Conservation (phyloP, 2,797 vertebrate species). For the Neoniphon sammara region DNA sequence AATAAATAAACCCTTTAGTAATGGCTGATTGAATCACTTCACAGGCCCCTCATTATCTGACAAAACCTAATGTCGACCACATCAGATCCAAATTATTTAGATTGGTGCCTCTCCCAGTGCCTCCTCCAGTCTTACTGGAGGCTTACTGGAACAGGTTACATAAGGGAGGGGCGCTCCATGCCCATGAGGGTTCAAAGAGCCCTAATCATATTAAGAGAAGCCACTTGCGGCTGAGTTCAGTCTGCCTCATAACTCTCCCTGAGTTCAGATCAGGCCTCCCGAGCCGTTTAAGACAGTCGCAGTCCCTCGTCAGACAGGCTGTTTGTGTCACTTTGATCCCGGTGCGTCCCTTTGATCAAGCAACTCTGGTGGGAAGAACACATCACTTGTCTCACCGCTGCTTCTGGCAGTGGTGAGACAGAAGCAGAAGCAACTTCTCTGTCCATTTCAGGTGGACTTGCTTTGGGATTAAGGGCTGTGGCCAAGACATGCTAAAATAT, state of each 20-base stretch:
- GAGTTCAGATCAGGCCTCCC: constrained; percentile 65
- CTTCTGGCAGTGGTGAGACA: constrained; percentile 28
- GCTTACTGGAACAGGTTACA: constrained; percentile 33
- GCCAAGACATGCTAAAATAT: constrained; percentile 24
- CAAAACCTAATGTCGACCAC: not conserved
- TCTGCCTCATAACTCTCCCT: constrained; percentile 62
- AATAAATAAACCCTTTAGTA: not conserved
- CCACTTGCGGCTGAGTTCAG: constrained; percentile 63
- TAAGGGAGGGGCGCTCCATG: constrained; percentile 33
- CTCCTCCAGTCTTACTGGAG: constrained; percentile 7
- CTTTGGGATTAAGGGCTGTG: not conserved
- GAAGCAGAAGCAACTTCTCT: not conserved
- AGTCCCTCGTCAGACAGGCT: constrained; percentile 53
- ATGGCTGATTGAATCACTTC: not conserved
- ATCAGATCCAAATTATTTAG: not conserved
- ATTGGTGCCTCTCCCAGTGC: not conserved
- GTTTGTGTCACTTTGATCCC: constrained; percentile 68
- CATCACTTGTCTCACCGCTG: constrained; percentile 62
- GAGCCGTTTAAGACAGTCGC: constrained; percentile 60
- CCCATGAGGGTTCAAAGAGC: constrained; percentile 57
- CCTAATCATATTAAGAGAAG: constrained; percentile 77
- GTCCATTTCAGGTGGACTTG: not conserved
- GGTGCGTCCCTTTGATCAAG: constrained; percentile 53
- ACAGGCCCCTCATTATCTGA: constrained; percentile 1
- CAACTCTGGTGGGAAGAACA: constrained; percentile 39